Base-by-base conservation (phyloP, 2,113 vertebrate species). In the Peucedramus taeniatus region DNA sequence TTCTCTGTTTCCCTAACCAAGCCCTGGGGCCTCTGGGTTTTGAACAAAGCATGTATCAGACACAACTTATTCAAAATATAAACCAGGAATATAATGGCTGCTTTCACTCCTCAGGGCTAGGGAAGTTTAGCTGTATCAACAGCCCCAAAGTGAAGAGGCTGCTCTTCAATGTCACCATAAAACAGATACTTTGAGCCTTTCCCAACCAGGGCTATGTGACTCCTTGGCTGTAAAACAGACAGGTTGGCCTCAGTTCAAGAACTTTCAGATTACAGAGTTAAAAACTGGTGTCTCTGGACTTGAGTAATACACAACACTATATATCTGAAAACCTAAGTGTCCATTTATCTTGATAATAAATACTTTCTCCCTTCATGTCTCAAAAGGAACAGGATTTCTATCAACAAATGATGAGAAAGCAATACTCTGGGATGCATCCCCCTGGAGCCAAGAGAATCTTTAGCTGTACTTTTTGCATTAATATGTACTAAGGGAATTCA, bases 321-420 rank as follows among this genome's bases (percentile, higher is more conserved):
- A 91, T 94, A 94, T 96, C 89, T 89, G 87, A 93, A 95, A 96
- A 86, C 31, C 64, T 85, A 94, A 93, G 79, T 53, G 81, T 71
- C 91, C 90, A 96, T 96, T 96, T 92, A 93, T 95, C 95, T 90
- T 76, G 88, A 83, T 96, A 97, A 97, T 94, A 97, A 97, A 97
- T 96, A 92, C 90, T 93, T 96, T 82, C 72, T 83, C 78, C 93
- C 93, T 60, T 83, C 90, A 92, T 5, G 4, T 84, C 85, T 97
- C 96, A 95, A 94, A 96, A 93, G 87, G 40, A 95, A 94, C 83
- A 96, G 92, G 95, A 88, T 94, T 97, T 91, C 93, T 86, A 95
- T 96, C 97, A 97, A 89, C 91, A 93, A 96, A 95, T 93, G 92
- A 97, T 97, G 96, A 97, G 88, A 94, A 95, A 93, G 95, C 93